Evolutionary conservation across 1,140 invertebrate species (phyloP).

Genomic region (Aphelinus certus): DNA sequence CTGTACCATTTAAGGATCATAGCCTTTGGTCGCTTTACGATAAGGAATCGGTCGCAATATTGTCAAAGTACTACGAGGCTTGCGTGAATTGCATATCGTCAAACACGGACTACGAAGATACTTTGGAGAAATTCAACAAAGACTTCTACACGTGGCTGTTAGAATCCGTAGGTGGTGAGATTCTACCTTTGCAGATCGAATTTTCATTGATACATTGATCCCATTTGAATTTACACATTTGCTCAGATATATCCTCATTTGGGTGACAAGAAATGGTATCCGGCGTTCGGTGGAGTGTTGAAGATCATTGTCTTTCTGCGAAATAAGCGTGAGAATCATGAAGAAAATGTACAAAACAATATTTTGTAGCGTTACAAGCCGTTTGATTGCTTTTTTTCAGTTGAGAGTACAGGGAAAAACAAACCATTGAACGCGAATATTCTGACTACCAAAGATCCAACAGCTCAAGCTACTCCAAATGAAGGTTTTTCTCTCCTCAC

Average conservation of each 20-base stretch:
- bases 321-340: constrained; percentile 38
- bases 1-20: constrained; percentile 62
- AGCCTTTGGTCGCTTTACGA: constrained; percentile 66
- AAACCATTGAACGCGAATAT: too few species aligned
- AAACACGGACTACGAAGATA: constrained; percentile 48
- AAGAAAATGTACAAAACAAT: too few species aligned
- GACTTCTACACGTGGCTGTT: constrained; percentile 69
- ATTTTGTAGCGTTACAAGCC: too few species aligned
- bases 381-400: too few species aligned
- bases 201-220: not conserved
- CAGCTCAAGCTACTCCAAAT: too few species aligned
- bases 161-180: constrained; percentile 52
- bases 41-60: constrained; percentile 65
- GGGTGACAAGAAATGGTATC: constrained; percentile 70
- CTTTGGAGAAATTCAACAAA: constrained; percentile 66
- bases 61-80: constrained; percentile 69
- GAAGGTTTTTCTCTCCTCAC: too few species aligned
- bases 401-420: too few species aligned
- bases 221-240: not conserved
- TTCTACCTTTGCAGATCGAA: not conserved
- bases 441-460: too few species aligned
- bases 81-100: constrained; percentile 65
- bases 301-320: constrained; percentile 68
- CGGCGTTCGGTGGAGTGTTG: constrained; percentile 70
- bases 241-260: constrained; percentile 66